phyloP scores from a whole-genome alignment of 2,888 invertebrate genomes.

The Hetaerina titia region DNA sequence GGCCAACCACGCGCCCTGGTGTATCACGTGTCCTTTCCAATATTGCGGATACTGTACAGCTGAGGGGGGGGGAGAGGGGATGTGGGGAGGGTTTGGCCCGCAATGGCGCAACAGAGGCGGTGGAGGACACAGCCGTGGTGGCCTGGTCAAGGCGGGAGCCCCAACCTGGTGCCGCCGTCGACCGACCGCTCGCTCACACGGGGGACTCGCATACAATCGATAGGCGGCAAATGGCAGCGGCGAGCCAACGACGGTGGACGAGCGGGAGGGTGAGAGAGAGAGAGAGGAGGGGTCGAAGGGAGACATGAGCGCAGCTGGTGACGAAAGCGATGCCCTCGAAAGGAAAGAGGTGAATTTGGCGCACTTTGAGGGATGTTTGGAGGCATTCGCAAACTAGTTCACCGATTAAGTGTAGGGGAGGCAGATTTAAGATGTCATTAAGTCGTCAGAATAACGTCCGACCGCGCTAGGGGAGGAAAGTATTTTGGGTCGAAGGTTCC shows the following conservation, averaged over 20 bases:
- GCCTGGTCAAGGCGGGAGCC: background rate
- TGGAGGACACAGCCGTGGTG: background rate
- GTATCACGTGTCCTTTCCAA: slow-evolving; percentile 21
- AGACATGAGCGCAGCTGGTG: background rate
- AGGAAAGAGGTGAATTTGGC: background rate
- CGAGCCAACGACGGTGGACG: background rate
- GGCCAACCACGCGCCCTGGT: background rate
- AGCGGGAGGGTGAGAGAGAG: too few relatives aligned
- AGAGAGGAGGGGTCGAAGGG: background rate
- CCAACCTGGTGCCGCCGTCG: background rate
- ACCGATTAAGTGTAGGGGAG: too few relatives aligned
- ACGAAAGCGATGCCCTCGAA: background rate
- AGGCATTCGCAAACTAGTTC: background rate
- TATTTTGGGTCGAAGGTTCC: too few relatives aligned
- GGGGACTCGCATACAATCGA: background rate
- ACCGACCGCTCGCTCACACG: background rate
- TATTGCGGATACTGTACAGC: slow-evolving; percentile 10
- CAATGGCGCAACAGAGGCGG: slow-evolving; percentile 33
- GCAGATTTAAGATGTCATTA: too few relatives aligned
- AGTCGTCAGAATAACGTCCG: too few relatives aligned
- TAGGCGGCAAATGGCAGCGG: slow-evolving; percentile 28
- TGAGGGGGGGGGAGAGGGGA: background rate
- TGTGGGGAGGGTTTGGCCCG: background rate
- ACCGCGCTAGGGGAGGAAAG: too few relatives aligned
- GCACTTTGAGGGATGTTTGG: background rate